phyloP scores from a whole-genome alignment of 2,113 vertebrate species.

The Plectropomus leopardus region DNA sequence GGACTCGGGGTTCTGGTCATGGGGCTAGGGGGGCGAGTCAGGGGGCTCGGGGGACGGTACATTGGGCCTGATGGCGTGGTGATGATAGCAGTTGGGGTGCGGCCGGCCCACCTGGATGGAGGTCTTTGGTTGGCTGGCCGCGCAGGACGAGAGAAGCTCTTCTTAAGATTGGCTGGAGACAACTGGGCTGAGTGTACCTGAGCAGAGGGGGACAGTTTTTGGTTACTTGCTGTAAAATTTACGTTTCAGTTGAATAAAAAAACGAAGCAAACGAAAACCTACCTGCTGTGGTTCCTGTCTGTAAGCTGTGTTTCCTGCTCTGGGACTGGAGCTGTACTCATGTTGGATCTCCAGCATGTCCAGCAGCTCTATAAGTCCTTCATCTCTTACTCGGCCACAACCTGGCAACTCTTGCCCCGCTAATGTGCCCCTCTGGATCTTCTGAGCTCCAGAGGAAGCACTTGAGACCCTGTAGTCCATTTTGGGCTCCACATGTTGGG shows the following conservation, averaged over 20 bases:
- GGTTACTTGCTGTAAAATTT: background rate
- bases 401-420: slow-evolving; percentile 46
- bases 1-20: slow-evolving; percentile 79
- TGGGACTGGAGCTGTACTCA: slow-evolving; percentile 81
- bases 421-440: slow-evolving; percentile 57
- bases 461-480: slow-evolving; percentile 89
- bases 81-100: slow-evolving; percentile 76
- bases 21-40: slow-evolving; percentile 74
- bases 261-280: slow-evolving; percentile 10
- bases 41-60: slow-evolving; percentile 73
- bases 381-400: slow-evolving; percentile 66
- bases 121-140: slow-evolving; percentile 94
- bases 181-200: slow-evolving; percentile 68
- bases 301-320: slow-evolving; percentile 60
- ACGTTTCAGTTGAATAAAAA: background rate
- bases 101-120: slow-evolving; percentile 94
- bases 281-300: slow-evolving; percentile 78
- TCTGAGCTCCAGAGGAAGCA: slow-evolving; percentile 76
- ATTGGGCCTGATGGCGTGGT: slow-evolving; percentile 79
- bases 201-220: slow-evolving; percentile 13
- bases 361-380: slow-evolving; percentile 85
- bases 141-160: slow-evolving; percentile 93
- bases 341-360: slow-evolving; percentile 88
- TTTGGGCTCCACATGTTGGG: slow-evolving; percentile 87
- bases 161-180: slow-evolving; percentile 76